Conservation (phyloP, 2,888 invertebrate species). For the Drosophila tanythrix region DNA sequence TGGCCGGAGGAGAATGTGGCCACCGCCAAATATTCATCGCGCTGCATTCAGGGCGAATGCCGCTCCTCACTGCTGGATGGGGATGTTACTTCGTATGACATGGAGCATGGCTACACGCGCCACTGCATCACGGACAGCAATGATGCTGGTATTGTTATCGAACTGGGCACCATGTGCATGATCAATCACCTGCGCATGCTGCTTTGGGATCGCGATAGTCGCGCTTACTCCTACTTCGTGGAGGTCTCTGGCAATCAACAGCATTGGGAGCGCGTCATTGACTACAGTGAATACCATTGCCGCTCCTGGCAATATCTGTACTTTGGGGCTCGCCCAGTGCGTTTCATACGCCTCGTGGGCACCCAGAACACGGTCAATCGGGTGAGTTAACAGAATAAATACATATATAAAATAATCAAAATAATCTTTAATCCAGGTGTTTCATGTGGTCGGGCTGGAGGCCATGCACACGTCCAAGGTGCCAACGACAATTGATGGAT, state of each 20-base stretch:
- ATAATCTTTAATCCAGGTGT: conserved; percentile 86
- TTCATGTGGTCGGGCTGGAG: conserved; percentile 97
- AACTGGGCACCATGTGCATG: conserved; percentile 93
- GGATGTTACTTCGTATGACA: conserved; percentile 93
- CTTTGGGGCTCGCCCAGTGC: conserved; percentile 95
- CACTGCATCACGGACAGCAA: conserved; percentile 91
- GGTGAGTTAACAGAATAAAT: conserved; percentile 84
- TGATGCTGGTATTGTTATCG: conserved; percentile 93
- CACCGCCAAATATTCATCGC: conserved; percentile 91
- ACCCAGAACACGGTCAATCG: conserved; percentile 98
- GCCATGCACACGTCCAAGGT: conserved; percentile 92
- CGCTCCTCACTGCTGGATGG: conserved; percentile 95
- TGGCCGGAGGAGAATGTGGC: conserved; percentile 97
- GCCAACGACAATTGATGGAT: conserved; percentile 91
- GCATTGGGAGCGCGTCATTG: conserved; percentile 97
- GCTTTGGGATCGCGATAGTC: conserved; percentile 96
- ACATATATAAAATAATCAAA: neutral
- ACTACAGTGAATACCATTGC: conserved; percentile 96
- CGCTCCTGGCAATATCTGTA: conserved; percentile 98
- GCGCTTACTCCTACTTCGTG: conserved; percentile 86
- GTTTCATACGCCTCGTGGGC: conserved; percentile 92
- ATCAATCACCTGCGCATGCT: conserved; percentile 96
- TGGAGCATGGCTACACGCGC: conserved; percentile 96
- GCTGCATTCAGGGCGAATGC: conserved; percentile 96
- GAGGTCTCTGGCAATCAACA: conserved; percentile 97